These are phyloP conservation scores for Choloepus hoffmanni DNA, from an alignment of 2,113 vertebrate genomes.

Conservation along the genomic window DNA sequence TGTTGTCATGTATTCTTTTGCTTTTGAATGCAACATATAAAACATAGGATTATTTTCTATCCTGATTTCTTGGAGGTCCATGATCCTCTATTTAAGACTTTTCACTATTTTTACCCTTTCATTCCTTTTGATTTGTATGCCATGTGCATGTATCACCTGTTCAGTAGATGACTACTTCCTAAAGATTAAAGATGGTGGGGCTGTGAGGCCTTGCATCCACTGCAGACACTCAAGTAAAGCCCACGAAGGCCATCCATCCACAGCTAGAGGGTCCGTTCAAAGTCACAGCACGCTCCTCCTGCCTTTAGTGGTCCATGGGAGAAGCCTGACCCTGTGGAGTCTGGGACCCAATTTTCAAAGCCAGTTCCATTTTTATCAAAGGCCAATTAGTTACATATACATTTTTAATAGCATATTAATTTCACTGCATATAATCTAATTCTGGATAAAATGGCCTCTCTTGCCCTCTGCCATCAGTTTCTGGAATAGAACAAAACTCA, in stretches of 20 bases:
- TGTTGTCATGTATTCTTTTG: not conserved
- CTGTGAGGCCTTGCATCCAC: rapidly evolving
- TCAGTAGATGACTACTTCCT: not conserved
- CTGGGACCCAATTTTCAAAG: constrained; percentile 15
- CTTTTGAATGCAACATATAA: not conserved
- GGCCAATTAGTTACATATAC: not conserved
- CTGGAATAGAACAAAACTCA: not conserved
- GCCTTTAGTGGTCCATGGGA: not conserved
- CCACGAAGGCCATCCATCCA: not conserved
- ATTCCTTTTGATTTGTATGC: not conserved
- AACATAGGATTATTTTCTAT: not conserved
- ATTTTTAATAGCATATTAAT: not conserved
- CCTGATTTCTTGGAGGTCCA: not conserved
- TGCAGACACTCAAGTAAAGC: not conserved
- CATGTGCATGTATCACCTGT: not conserved
- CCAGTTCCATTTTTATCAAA: constrained; percentile 24
- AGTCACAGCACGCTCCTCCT: not conserved
- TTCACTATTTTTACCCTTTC: not conserved
- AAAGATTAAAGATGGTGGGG: not conserved
- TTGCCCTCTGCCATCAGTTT: not conserved
- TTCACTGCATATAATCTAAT: not conserved
- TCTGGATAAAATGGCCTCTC: not conserved
- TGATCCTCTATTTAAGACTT: not conserved
- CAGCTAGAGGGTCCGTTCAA: not conserved
- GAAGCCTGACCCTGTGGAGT: not conserved